A percentile compares a stretch with the other conserved stretches of the same genome.
phyloP scores from a whole-genome alignment of 2,888 invertebrate genomes.

The Megalurothrips usitatus region DNA sequence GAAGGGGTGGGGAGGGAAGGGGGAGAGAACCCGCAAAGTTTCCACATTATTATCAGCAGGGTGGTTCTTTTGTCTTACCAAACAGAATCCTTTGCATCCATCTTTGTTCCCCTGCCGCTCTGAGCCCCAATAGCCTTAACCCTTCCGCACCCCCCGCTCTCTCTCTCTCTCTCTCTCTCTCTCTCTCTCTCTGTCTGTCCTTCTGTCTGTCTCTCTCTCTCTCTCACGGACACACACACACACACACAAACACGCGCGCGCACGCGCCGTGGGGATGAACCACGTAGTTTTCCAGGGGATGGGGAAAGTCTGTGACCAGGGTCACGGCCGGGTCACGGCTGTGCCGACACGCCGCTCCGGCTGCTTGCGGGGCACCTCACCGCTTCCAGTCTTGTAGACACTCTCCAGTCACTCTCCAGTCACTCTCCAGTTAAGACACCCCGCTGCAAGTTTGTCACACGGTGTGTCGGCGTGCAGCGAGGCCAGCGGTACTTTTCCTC shows the following conservation, averaged over 20 bases:
- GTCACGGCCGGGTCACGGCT: no score
- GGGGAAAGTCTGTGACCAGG: no score
- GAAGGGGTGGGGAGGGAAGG: background rate
- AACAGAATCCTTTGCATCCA: background rate
- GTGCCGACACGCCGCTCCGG: no score
- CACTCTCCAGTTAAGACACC: no score
- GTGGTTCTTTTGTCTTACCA: constrained; percentile 6
- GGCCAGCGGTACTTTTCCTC: no score
- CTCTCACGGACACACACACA: background rate
- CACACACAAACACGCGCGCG: background rate
- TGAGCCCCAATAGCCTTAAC: background rate
- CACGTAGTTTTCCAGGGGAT: background rate
- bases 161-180: constrained; percentile 12
- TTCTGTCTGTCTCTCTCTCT: background rate
- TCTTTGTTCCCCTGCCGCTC: background rate
- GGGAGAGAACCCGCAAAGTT: background rate
- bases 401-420: no score
- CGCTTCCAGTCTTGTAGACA: no score
- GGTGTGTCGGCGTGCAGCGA: no score
- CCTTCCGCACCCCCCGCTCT: background rate
- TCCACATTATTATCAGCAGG: background rate
- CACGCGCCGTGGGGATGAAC: background rate
- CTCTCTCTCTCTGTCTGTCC: constrained; percentile 8
- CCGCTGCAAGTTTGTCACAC: no score
- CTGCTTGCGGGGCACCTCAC: no score